Percentiles rank a stretch among this genome's conserved stretches.
These are phyloP conservation scores for Anorthoa munda DNA, from an alignment of 2,888 invertebrate genomes.

Conservation along the genomic window DNA sequence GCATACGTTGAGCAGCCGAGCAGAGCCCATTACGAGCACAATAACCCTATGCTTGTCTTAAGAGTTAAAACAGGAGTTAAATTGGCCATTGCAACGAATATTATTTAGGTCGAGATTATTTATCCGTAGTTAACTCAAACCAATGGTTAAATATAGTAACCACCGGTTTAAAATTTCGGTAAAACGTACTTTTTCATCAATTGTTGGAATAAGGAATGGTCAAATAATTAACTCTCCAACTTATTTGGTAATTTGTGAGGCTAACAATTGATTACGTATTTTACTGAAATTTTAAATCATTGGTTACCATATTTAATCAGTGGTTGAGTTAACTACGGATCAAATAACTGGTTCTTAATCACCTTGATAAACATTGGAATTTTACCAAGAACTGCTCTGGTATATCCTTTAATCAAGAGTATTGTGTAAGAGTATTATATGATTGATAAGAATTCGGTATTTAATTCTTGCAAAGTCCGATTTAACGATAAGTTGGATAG, in stretches of 20 bases:
- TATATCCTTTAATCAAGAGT: background rate
- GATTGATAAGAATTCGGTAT: background rate
- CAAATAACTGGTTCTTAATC: background rate
- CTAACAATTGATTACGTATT: no score
- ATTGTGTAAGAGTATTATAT: conserved; percentile 15
- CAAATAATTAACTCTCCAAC: no score
- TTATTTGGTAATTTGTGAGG: no score
- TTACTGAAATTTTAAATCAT: no score
- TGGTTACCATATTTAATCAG: no score
- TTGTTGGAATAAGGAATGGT: no score
- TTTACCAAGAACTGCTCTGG: background rate
- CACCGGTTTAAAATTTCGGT: no score
- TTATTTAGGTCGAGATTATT: no score
- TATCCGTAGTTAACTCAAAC: no score
- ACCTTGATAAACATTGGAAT: conserved; percentile 13
- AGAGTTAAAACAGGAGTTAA: background rate
- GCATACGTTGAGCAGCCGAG: conserved; percentile 8
- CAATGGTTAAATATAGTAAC: no score
- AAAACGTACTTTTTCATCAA: no score
- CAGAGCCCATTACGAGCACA: conserved; percentile 25
- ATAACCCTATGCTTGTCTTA: conserved; percentile 9
- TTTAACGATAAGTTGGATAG: conserved; percentile 7
- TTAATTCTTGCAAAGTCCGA: conserved; percentile 3
- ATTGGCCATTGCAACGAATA: conserved; percentile 7
- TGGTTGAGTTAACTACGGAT: no score